These are phyloP conservation scores for Phrixothrix hirtus DNA, from an alignment of 2,888 invertebrate species.

Conservation along the genomic window DNA sequence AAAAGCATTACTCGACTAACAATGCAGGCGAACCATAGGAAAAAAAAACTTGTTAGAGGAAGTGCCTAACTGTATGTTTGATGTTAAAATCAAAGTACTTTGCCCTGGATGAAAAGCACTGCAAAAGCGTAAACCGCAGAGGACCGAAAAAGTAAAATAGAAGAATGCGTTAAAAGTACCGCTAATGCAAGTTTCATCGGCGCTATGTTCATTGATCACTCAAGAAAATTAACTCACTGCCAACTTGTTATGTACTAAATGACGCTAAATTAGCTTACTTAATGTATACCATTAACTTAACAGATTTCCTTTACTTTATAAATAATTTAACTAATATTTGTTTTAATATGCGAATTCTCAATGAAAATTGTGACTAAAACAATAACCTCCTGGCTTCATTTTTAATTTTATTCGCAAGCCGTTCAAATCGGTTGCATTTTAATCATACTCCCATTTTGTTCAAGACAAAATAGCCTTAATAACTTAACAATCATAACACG, in stretches of 20 bases:
- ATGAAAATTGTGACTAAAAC: no score
- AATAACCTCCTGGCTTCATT: no score
- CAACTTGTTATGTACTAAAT: neutral
- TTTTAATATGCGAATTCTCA: neutral
- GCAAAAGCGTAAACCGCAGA: conserved; percentile 18
- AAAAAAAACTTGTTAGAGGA: conserved; percentile 24
- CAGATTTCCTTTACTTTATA: neutral
- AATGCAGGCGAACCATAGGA: conserved; percentile 12
- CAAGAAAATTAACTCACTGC: conserved; percentile 2
- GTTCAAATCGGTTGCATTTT: neutral
- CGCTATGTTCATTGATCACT: conserved; percentile 18
- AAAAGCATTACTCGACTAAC: conserved; percentile 14
- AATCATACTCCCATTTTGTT: no score
- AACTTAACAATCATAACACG: no score
- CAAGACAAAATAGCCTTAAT: no score
- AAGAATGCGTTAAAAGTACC: conserved; percentile 12
- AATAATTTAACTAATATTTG: neutral
- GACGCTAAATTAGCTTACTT: neutral
- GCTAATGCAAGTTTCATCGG: conserved; percentile 10
- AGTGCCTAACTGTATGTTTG: conserved; percentile 22
- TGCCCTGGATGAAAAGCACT: conserved; percentile 21
- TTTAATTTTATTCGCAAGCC: no score
- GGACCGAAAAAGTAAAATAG: conserved; percentile 16
- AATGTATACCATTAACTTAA: neutral
- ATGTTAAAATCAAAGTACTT: conserved; percentile 20